Evolutionary conservation across 2,797 vertebrate species (phyloP).

Genomic region (Echeneis naucrates): DNA sequence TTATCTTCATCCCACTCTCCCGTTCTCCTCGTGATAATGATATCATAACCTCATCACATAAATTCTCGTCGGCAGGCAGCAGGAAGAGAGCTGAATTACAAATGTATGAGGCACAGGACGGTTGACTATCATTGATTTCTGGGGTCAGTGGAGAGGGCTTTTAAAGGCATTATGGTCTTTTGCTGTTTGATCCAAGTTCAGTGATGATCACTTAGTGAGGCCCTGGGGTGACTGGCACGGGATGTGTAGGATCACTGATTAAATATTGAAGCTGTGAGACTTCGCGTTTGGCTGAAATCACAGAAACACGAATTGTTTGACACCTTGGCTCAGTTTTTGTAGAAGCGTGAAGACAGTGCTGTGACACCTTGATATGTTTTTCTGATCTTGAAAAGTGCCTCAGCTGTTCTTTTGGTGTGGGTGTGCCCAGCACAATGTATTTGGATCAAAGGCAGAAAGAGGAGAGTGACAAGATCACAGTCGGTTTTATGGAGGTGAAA

Average conservation of each 20-base stretch:
- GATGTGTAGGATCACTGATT: slow-evolving; percentile 19
- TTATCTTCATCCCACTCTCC: not conserved
- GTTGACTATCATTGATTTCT: not conserved
- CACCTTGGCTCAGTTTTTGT: not conserved
- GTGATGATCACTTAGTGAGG: slow-evolving; percentile 7
- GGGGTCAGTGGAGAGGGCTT: slow-evolving; percentile 14
- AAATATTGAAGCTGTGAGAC: slow-evolving; percentile 37
- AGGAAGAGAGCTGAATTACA: slow-evolving; percentile 38
- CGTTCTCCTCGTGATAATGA: slow-evolving; percentile 16
- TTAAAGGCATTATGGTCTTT: not conserved
- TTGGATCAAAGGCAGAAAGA: slow-evolving; percentile 30
- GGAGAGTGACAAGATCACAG: not conserved
- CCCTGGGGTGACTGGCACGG: slow-evolving; percentile 20
- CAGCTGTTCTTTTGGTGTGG: slow-evolving; percentile 9
- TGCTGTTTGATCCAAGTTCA: slow-evolving; percentile 13
- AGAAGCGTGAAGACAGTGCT: not conserved
- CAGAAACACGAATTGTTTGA: not conserved
- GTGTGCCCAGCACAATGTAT: not conserved
- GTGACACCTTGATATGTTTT: slow-evolving; percentile 28
- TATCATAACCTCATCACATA: slow-evolving; percentile 36
- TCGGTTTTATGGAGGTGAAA: not conserved
- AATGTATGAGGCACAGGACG: slow-evolving; percentile 39
- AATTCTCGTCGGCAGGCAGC: slow-evolving; percentile 19
- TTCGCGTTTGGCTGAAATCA: slow-evolving; percentile 18
- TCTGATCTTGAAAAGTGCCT: slow-evolving; percentile 25